Evolutionary conservation across 2,888 invertebrate species (phyloP).

Genomic region (Tethea ocularis): DNA sequence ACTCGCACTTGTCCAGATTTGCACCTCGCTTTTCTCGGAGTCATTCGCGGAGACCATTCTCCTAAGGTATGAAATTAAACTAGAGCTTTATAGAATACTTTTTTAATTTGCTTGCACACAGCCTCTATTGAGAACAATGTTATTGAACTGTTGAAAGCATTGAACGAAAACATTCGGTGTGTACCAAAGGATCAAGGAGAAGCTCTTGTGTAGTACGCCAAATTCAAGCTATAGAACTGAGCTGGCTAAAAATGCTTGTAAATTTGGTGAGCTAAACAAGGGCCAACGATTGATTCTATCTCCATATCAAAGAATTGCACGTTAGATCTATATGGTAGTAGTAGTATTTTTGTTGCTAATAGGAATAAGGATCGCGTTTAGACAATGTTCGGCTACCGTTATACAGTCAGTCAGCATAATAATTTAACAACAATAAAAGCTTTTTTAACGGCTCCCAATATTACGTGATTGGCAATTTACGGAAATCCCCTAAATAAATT

Average conservation of each 20-base stretch:
- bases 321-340: background rate
- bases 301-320: no score
- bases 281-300: background rate
- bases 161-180: background rate
- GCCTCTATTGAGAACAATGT: constrained; percentile 79
- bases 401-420: background rate
- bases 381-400: background rate
- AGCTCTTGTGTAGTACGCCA: background rate
- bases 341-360: background rate
- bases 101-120: constrained; percentile 82
- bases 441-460: no score
- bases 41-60: no score
- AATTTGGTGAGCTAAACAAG: background rate
- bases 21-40: no score
- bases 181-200: background rate
- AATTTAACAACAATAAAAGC: background rate
- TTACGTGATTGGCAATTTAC: background rate
- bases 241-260: background rate
- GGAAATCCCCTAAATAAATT: background rate
- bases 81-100: constrained; percentile 73
- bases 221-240: background rate
- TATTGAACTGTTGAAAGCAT: constrained; percentile 40
- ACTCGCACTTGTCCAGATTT: no score
- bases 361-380: background rate
- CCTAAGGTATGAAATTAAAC: constrained; percentile 29